Evolutionary conservation across 2,113 vertebrate genomes (phyloP).

Genomic region (Egretta garzetta): DNA sequence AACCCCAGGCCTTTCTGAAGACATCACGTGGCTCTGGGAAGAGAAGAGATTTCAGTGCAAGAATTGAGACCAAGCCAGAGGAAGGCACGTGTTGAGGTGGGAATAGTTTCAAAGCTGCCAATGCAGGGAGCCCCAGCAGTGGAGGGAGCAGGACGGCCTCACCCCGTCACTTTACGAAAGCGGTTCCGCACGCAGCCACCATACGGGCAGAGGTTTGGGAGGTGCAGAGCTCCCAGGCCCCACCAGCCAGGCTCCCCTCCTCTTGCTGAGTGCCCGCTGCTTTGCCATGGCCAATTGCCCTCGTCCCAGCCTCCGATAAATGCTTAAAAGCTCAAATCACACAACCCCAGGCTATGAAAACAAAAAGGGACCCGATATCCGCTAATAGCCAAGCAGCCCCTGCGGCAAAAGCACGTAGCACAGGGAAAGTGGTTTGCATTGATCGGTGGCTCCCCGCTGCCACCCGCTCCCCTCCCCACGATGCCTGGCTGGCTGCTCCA

Average conservation of each 20-base stretch:
- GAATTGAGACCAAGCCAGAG: neutral
- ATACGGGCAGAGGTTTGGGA: neutral
- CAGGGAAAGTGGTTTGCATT: conserved; percentile 78
- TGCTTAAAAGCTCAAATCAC: conserved; percentile 77
- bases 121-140: neutral
- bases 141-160: neutral
- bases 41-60: neutral
- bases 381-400: conserved; percentile 35
- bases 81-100: neutral
- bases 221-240: neutral
- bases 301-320: conserved; percentile 68
- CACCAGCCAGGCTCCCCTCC: neutral
- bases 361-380: neutral
- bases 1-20: neutral
- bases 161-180: neutral
- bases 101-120: neutral
- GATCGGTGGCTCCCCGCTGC: conserved; percentile 44
- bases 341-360: conserved; percentile 65
- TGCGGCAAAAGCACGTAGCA: conserved; percentile 8
- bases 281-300: conserved; percentile 61
- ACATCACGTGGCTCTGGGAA: neutral
- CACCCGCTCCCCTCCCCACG: accelerated
- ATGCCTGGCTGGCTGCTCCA: neutral
- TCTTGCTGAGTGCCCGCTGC: conserved; percentile 60
- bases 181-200: neutral